These are phyloP conservation scores for Xestia c-nigrum DNA, from an alignment of 2,888 invertebrate species.

Conservation along the genomic window DNA sequence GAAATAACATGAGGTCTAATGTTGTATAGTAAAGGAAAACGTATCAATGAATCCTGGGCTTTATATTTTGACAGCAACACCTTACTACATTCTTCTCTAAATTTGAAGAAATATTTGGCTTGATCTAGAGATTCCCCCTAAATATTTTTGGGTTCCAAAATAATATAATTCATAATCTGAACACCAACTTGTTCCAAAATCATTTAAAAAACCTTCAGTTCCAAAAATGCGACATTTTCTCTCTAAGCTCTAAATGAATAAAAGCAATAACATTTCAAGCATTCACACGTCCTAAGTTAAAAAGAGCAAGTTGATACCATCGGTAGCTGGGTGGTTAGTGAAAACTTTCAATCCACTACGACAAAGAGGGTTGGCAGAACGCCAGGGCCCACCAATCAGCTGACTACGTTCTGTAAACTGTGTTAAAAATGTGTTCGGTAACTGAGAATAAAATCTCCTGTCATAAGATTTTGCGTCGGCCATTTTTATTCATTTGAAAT, in stretches of 20 bases:
- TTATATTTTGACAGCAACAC: neutral
- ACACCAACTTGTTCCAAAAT: neutral
- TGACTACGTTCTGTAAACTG: slow-evolving; percentile 51
- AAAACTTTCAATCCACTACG: slow-evolving; percentile 64
- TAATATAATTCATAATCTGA: neutral
- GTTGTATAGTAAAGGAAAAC: neutral
- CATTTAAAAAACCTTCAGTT: no score
- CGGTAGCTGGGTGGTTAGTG: slow-evolving; percentile 52
- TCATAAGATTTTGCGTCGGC: slow-evolving; percentile 35
- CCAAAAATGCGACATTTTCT: neutral
- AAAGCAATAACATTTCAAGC: slow-evolving; percentile 13
- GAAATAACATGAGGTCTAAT: neutral
- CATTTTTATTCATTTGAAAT: slow-evolving; percentile 38
- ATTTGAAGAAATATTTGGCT: neutral
- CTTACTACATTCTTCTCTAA: neutral
- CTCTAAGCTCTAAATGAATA: neutral
- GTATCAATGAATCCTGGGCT: neutral
- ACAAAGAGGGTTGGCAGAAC: slow-evolving; percentile 56
- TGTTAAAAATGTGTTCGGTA: slow-evolving; percentile 51
- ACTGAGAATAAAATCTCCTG: slow-evolving; percentile 47
- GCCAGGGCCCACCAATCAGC: slow-evolving; percentile 61
- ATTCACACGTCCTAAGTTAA: slow-evolving; percentile 44
- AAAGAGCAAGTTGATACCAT: slow-evolving; percentile 60
- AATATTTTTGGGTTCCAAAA: neutral
- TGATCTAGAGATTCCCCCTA: no score